Percentiles rank a stretch among this genome's conserved stretches.
phyloP scores from a whole-genome alignment of 2,888 invertebrate species.

The Brachypterus glaber region DNA sequence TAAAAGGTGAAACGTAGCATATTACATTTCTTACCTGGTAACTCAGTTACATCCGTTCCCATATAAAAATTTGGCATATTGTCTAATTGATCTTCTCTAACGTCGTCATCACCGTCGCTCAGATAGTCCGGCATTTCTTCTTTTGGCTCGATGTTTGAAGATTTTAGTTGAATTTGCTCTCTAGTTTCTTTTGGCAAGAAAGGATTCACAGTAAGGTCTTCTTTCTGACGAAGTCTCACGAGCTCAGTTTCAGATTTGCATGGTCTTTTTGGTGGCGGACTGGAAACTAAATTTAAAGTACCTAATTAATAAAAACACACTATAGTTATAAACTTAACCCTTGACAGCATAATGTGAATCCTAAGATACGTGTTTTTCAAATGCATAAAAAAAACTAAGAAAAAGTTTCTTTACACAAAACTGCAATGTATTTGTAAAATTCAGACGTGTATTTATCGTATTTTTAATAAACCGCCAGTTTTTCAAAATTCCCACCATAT shows the following conservation, averaged over 20 bases:
- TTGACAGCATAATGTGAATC: no score
- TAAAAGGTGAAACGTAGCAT: background rate
- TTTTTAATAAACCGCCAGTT: no score
- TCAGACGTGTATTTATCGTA: no score
- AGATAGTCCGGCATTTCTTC: constrained; percentile 63
- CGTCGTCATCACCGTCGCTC: constrained; percentile 53
- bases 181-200: constrained; percentile 32
- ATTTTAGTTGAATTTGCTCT: constrained; percentile 26
- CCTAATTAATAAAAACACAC: no score
- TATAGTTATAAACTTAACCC: no score
- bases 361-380: no score
- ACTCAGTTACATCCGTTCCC: constrained; percentile 29
- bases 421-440: no score
- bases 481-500: no score
- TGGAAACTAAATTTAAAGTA: no score
- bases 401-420: no score
- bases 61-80: constrained; percentile 28
- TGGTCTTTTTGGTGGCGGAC: constrained; percentile 31
- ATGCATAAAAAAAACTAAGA: no score
- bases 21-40: constrained; percentile 26
- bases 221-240: constrained; percentile 26
- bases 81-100: constrained; percentile 37
- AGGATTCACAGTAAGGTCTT: constrained; percentile 31
- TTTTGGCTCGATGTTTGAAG: constrained; percentile 49
- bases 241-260: constrained; percentile 32